phyloP scores from a whole-genome alignment of 2,113 vertebrate genomes.

The Salminus brasiliensis region DNA sequence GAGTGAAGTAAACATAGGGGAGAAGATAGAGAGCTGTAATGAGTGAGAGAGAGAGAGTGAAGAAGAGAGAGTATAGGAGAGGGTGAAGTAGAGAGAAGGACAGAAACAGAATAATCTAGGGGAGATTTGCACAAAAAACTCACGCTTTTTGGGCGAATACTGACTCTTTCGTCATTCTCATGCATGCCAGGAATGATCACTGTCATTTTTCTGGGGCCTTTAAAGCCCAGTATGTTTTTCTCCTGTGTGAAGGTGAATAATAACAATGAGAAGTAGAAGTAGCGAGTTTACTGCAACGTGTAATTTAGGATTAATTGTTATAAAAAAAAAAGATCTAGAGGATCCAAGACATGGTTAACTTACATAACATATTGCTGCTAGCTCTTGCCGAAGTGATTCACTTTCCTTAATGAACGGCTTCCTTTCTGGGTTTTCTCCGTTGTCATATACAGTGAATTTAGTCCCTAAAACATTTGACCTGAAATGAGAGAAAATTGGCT shows the following conservation, averaged over 20 bases:
- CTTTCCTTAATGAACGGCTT: conserved; percentile 78
- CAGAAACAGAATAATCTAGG: no score
- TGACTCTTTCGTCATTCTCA: conserved; percentile 86
- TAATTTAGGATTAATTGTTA: not conserved
- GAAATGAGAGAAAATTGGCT: conserved; percentile 29
- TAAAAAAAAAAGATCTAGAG: not conserved
- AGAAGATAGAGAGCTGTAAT: no score
- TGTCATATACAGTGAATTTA: conserved; percentile 85
- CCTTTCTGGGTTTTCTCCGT: conserved; percentile 82
- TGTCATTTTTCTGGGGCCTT: conserved; percentile 97
- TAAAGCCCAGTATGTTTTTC: conserved; percentile 94
- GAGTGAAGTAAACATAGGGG: no score
- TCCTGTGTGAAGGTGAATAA: conserved; percentile 76
- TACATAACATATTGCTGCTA: conserved; percentile 86
- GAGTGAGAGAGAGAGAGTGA: no score
- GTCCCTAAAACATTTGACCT: conserved; percentile 87
- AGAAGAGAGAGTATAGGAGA: not conserved
- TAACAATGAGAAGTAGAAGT: not conserved
- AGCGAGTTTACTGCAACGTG: not conserved
- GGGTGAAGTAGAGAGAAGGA: not conserved
- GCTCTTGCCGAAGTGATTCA: conserved; percentile 80
- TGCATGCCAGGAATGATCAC: conserved; percentile 96
- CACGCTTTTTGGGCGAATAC: conserved; percentile 85
- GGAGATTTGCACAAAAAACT: conserved; percentile 45
- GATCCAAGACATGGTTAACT: conserved; percentile 57